Evolutionary conservation across 92 coral and sea anemone species (phyloP).

Genomic region (Desmophyllum pertusum): DNA sequence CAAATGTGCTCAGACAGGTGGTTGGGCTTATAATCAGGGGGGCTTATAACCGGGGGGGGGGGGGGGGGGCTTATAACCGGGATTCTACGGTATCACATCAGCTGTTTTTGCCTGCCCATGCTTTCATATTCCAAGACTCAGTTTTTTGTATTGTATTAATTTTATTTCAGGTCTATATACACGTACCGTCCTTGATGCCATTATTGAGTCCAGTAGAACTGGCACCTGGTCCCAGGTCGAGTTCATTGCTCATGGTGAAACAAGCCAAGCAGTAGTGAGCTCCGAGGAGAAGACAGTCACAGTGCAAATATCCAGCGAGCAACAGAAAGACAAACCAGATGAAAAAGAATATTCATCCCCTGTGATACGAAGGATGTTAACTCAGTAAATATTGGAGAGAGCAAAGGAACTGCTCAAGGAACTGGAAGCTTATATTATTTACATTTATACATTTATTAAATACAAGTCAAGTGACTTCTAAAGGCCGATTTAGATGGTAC

Average conservation of each 20-base stretch:
- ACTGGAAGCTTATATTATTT: background rate
- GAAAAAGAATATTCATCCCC: conserved; percentile 37
- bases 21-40: too few species aligned
- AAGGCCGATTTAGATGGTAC: too few species aligned
- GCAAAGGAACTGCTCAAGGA: background rate
- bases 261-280: conserved; percentile 6
- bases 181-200: conserved; percentile 87
- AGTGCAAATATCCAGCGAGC: conserved; percentile 6
- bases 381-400: conserved; percentile 13
- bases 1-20: too few species aligned
- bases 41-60: too few species aligned
- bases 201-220: conserved; percentile 77
- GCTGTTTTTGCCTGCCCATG: background rate
- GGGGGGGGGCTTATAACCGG: too few species aligned
- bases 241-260: background rate
- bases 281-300: conserved; percentile 15
- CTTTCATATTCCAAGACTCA: background rate
- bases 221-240: conserved; percentile 75
- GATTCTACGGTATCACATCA: too few species aligned
- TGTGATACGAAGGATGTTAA: conserved; percentile 21
- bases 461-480: too few species aligned
- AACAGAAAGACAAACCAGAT: conserved; percentile 12
- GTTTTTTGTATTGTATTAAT: background rate
- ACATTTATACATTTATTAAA: too few species aligned
- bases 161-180: conserved; percentile 78